Evolutionary conservation across 2,797 vertebrate genomes (phyloP), one percentile per base, ranked within the genome.

Genomic region (Enteromius paludinosus): DNA sequence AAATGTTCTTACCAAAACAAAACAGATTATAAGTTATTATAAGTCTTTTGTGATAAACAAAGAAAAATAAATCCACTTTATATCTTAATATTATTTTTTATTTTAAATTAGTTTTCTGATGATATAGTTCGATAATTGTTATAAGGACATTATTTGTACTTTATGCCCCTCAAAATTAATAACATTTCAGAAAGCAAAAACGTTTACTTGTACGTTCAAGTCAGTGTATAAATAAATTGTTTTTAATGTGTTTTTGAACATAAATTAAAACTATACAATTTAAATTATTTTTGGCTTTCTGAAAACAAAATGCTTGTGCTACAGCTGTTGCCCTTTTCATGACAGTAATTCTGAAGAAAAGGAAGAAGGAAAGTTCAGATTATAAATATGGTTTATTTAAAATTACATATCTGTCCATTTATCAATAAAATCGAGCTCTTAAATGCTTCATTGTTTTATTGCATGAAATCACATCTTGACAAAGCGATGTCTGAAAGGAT

Each of bases 381-480:
- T 35, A 8, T 47, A 14, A 71, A 49, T 47, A 25, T 38, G 6
- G 1, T 69, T 68, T 49, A 23, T 72, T 81, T 25, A 0, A 65
- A 65, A 64, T 3, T 30, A 41, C 7, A 65, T 43, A 66, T 54
- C 74, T 15, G n/a, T 11, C 30, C 11, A 14, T 72, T 45, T 23
- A 10, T 5, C 15, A 15, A 74, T 72, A 81, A 75, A 30, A 45
- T 20, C 25, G 2, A 75, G 14, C 6, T 45, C 45, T 52, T 23
- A 52, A 78, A 59, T 75, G 71, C 35, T 75, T 68, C 3, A 66
- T 12, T 41, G 23, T 30, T 75, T 66, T 68, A 75, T 75, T 82
- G 23, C 18, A 43, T 30, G 4, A 6, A 1, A 56, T 66, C 66
- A 75, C 59, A 75, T 56, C 17, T 28, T 30, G 18, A 20, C 54